These are phyloP conservation scores for Smutsia temminckii DNA, from an alignment of 2,797 vertebrate genomes.

Conservation along the genomic window DNA sequence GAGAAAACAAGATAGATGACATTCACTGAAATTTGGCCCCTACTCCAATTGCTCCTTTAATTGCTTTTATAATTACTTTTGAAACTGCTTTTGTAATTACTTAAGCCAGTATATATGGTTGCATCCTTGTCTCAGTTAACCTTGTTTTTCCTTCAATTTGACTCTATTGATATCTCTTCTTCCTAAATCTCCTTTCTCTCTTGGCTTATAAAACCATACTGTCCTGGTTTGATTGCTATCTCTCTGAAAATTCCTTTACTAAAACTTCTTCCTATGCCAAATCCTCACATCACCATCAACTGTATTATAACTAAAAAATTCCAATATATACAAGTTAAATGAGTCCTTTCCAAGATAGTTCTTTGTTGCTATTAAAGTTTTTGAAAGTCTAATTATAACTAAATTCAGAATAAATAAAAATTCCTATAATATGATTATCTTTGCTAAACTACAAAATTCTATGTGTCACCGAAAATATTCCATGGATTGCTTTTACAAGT, in stretches of 20 bases:
- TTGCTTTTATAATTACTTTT: background rate
- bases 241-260: conserved; percentile 25
- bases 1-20: background rate
- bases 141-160: background rate
- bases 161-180: background rate
- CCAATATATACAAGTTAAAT: conserved; percentile 3
- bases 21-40: background rate
- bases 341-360: background rate
- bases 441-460: background rate
- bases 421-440: background rate
- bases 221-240: background rate
- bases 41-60: background rate
- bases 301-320: background rate
- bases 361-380: conserved; percentile 7
- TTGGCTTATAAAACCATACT: background rate
- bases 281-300: background rate
- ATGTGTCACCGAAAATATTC: conserved; percentile 45
- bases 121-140: background rate
- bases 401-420: conserved; percentile 45
- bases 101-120: background rate
- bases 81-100: background rate
- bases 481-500: conserved; percentile 53
- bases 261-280: conserved; percentile 24
- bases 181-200: background rate
- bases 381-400: background rate